A percentile compares a stretch with the other conserved stretches of the same genome.
phyloP scores from a whole-genome alignment of 2,888 invertebrate species.

The Diarsia mendica region DNA sequence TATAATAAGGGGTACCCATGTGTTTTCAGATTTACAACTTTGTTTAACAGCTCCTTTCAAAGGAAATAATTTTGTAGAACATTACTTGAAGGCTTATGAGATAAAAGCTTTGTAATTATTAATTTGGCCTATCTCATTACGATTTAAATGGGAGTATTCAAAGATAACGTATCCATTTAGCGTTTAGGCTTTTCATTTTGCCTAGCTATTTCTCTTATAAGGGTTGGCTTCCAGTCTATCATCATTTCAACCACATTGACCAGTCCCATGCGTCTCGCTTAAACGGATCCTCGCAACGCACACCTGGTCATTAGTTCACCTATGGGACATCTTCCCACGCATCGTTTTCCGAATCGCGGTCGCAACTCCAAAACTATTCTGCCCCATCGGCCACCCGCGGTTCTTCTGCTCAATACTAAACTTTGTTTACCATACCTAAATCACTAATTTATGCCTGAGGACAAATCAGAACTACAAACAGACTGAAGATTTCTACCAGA shows the following conservation, averaged over 20 bases:
- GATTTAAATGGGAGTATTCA: not conserved
- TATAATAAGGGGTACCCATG: not conserved
- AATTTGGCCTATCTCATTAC: not conserved
- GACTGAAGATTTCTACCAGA: not conserved
- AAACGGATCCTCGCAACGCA: too few species aligned
- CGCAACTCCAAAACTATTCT: too few species aligned
- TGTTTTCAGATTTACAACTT: conserved; percentile 18
- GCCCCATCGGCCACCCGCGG: too few species aligned
- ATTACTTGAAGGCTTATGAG: not conserved
- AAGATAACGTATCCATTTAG: too few species aligned
- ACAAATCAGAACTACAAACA: not conserved
- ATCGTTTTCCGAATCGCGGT: too few species aligned
- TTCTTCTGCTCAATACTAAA: too few species aligned
- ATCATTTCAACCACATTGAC: too few species aligned
- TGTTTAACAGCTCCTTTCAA: not conserved
- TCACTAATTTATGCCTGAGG: not conserved
- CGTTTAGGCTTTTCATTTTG: not conserved
- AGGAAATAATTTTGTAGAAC: not conserved
- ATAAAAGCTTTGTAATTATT: not conserved
- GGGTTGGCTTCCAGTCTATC: not conserved
- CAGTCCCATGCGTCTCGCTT: too few species aligned
- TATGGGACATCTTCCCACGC: too few species aligned
- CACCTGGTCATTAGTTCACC: too few species aligned
- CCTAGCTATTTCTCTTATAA: not conserved
- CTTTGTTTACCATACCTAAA: not conserved